Conservation (phyloP, 2,888 invertebrate species). For the Tipula lateralis region DNA sequence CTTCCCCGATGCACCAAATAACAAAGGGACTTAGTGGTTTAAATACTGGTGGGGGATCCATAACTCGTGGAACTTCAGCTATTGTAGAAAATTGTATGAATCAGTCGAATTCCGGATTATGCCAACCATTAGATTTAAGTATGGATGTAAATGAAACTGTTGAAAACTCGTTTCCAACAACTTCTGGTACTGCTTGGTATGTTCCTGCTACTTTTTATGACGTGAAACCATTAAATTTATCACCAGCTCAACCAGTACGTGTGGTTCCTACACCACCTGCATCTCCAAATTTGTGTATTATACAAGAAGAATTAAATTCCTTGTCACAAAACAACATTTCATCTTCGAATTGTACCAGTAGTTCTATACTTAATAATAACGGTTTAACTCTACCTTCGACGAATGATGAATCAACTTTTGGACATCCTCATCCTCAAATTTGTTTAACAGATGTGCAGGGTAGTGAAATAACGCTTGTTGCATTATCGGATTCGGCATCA, state of each 20-base stretch:
- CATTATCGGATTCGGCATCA: conserved; percentile 66
- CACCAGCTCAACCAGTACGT: conserved; percentile 47
- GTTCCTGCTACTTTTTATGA: conserved; percentile 45
- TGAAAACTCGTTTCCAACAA: conserved; percentile 25
- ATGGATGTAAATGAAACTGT: conserved; percentile 44
- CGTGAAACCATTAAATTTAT: conserved; percentile 47
- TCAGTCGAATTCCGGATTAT: conserved; percentile 35
- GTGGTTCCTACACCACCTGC: conserved; percentile 49
- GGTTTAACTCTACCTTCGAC: neutral
- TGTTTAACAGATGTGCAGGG: conserved; percentile 89
- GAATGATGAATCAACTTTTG: conserved; percentile 38
- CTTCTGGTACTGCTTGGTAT: conserved; percentile 41
- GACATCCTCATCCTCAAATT: conserved; percentile 70
- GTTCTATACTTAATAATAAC: neutral
- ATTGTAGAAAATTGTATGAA: conserved; percentile 42
- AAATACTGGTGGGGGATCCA: conserved; percentile 68
- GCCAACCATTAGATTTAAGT: conserved; percentile 47
- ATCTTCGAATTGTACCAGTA: conserved; percentile 32
- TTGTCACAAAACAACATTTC: conserved; percentile 39
- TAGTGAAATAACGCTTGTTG: conserved; percentile 73
- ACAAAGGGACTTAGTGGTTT: conserved; percentile 67
- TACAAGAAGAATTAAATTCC: conserved; percentile 59
- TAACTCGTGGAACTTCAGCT: conserved; percentile 66
- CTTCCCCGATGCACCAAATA: conserved; percentile 62
- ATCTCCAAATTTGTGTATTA: conserved; percentile 63